Percentiles rank a stretch among this genome's conserved stretches.
These are phyloP conservation scores for Platycheirus albimanus DNA, from an alignment of 2,888 invertebrate species.

Conservation along the genomic window DNA sequence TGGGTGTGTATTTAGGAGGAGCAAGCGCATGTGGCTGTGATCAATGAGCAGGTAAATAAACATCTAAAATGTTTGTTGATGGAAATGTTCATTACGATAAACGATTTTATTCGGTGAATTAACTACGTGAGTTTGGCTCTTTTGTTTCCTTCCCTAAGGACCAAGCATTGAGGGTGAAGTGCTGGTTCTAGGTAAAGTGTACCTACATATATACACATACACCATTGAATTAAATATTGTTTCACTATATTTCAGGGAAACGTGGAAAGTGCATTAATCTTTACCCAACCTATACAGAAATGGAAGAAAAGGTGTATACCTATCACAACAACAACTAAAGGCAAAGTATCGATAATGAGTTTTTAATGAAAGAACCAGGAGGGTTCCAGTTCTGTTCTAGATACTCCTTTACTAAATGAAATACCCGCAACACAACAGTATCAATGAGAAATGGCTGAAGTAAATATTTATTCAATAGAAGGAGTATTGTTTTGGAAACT, in stretches of 20 bases:
- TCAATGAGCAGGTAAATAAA: slow-evolving; percentile 70
- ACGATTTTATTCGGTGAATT: slow-evolving; percentile 45
- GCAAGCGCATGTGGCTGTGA: slow-evolving; percentile 28
- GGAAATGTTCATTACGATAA: slow-evolving; percentile 54
- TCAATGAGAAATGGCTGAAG: slow-evolving; percentile 11
- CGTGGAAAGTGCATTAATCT: slow-evolving; percentile 43
- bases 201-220: too few species aligned
- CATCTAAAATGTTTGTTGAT: slow-evolving; percentile 59
- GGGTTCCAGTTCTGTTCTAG: slow-evolving; percentile 17
- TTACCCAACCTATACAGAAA: too few species aligned
- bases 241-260: background rate
- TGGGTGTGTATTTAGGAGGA: slow-evolving; percentile 14
- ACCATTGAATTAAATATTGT: too few species aligned
- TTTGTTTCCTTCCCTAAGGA: background rate
- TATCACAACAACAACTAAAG: background rate
- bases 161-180: slow-evolving; percentile 7
- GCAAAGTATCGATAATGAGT: slow-evolving; percentile 48
- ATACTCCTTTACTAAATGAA: slow-evolving; percentile 25
- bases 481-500: slow-evolving; percentile 1
- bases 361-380: slow-evolving; percentile 60
- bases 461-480: slow-evolving; percentile 3
- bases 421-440: background rate
- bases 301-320: background rate
- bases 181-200: slow-evolving; percentile 28
- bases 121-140: slow-evolving; percentile 38